phyloP scores from a whole-genome alignment of 2,888 invertebrate genomes.

The Drosophila silvestris region DNA sequence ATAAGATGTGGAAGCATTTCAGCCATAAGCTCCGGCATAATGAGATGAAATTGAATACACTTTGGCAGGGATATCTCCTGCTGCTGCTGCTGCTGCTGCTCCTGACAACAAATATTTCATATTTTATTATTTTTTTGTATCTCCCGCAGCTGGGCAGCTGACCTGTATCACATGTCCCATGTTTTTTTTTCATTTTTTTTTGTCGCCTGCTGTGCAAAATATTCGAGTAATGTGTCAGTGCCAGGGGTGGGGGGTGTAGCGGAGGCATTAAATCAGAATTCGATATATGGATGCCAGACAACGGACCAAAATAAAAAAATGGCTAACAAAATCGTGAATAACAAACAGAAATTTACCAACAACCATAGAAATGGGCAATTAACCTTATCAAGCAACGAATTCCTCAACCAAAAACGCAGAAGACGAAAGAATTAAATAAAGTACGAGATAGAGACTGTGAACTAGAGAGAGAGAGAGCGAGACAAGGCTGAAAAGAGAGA shows the following conservation, averaged over 20 bases:
- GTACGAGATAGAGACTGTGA: background rate
- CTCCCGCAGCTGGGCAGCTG: slow-evolving; percentile 36
- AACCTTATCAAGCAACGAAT: slow-evolving; percentile 73
- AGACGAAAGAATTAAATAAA: slow-evolving; percentile 9
- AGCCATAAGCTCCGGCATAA: slow-evolving; percentile 39
- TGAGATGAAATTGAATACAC: slow-evolving; percentile 58
- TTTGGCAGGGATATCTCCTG: slow-evolving; percentile 19
- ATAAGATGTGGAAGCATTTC: slow-evolving; percentile 16
- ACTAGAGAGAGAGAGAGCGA: slow-evolving; percentile 3
- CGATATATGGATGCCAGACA: slow-evolving; percentile 41
- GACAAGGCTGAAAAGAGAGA: background rate
- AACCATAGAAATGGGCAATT: slow-evolving; percentile 70
- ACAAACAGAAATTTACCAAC: slow-evolving; percentile 49
- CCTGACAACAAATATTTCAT: slow-evolving; percentile 42
- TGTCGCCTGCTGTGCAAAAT: slow-evolving; percentile 52
- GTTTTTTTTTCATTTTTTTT: slow-evolving; percentile 2
- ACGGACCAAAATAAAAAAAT: slow-evolving; percentile 16
- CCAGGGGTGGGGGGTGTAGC: background rate
- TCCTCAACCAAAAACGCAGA: slow-evolving; percentile 4
- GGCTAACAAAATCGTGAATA: slow-evolving; percentile 43
- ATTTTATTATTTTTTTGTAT: slow-evolving; percentile 1
- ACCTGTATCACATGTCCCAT: slow-evolving; percentile 55
- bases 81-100: slow-evolving; percentile 11
- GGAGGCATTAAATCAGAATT: slow-evolving; percentile 55
- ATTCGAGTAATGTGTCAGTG: slow-evolving; percentile 48